Conservation (phyloP, 2,797 vertebrate species). For the Vireo griseus region DNA sequence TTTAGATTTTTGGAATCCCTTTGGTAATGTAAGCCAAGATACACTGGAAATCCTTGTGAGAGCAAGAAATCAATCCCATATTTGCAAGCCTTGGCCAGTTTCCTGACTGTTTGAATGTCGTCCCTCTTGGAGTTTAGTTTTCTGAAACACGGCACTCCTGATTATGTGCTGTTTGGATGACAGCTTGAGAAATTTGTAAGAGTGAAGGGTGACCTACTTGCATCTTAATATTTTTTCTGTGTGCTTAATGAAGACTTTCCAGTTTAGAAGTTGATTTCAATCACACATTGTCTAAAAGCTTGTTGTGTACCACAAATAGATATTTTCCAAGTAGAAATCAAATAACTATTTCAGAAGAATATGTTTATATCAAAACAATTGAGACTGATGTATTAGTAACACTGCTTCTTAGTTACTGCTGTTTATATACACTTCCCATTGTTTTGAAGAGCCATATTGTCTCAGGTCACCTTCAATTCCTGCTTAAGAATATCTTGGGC, state of each 20-base stretch:
- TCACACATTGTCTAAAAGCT: not conserved
- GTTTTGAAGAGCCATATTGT: not conserved
- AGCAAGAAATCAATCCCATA: slow-evolving; percentile 29
- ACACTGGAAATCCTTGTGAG: not conserved
- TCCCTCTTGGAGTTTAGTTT: not conserved
- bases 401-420: not conserved
- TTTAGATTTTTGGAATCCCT: not conserved
- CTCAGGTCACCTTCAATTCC: not conserved
- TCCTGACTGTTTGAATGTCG: not conserved
- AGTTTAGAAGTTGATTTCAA: not conserved
- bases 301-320: not conserved
- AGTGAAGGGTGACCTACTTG: not conserved
- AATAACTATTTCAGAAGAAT: not conserved
- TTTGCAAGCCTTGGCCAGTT: slow-evolving; percentile 7
- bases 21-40: not conserved
- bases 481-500: not conserved
- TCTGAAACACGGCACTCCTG: not conserved
- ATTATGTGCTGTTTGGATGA: not conserved
- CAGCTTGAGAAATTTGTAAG: not conserved
- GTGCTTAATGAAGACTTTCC: not conserved
- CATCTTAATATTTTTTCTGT: not conserved
- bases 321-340: not conserved
- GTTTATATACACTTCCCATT: not conserved
- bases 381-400: not conserved
- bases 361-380: not conserved